These are phyloP conservation scores for Hirtodrosophila trivittata DNA, from an alignment of 2,888 invertebrate species.

Conservation along the genomic window DNA sequence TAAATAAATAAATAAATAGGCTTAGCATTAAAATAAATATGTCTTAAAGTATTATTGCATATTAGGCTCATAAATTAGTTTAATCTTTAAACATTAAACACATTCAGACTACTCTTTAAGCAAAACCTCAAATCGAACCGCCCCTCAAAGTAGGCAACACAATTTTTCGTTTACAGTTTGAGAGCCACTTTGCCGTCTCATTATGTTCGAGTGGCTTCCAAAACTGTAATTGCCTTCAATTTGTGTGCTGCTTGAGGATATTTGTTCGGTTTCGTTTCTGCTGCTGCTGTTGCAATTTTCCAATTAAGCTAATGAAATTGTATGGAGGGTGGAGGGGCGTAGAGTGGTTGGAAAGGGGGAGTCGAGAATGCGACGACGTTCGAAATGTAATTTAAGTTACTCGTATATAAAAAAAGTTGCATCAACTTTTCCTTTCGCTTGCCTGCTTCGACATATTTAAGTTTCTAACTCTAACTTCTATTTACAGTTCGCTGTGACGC, in stretches of 20 bases:
- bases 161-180: conserved; percentile 32
- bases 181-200: conserved; percentile 12
- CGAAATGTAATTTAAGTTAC: conserved; percentile 22
- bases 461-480: conserved; percentile 65
- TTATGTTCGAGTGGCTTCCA: not conserved
- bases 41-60: conserved; percentile 55
- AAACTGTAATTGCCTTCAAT: conserved; percentile 30
- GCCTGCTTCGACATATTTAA: conserved; percentile 21
- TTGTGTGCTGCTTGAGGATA: conserved; percentile 13
- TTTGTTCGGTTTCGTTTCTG: conserved; percentile 1
- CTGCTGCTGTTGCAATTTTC: conserved; percentile 38
- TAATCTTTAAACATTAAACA: conserved; percentile 43
- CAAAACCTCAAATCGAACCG: conserved; percentile 5
- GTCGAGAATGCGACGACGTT: conserved; percentile 39
- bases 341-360: conserved; percentile 7
- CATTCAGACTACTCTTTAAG: conserved; percentile 75
- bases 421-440: conserved; percentile 30
- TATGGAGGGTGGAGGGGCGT: conserved; percentile 2
- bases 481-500: conserved; percentile 63
- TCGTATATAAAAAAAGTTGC: conserved; percentile 32
- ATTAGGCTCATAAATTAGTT: conserved; percentile 49
- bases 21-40: conserved; percentile 70
- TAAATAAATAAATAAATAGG: conserved; percentile 70
- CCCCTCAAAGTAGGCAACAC: conserved; percentile 46
- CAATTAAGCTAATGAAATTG: conserved; percentile 59